Evolutionary conservation across 1,140 invertebrate genomes (phyloP).

Genomic region (Trachelipus rathkii): DNA sequence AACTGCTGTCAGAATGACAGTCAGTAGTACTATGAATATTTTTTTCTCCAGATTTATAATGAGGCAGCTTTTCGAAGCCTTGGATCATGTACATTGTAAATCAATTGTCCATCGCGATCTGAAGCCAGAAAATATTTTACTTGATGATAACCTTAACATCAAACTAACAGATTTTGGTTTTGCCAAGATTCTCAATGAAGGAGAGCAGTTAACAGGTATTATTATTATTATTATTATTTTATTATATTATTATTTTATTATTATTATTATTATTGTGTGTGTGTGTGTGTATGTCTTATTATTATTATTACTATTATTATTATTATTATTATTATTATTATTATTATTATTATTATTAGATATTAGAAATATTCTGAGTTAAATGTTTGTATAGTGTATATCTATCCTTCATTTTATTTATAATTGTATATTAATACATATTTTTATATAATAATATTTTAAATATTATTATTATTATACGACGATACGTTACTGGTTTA

Average conservation of each 20-base stretch:
- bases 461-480: too few species aligned
- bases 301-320: not conserved
- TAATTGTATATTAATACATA: too few species aligned
- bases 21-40: too few species aligned
- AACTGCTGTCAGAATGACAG: too few species aligned
- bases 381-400: too few species aligned
- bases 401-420: too few species aligned
- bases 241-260: not conserved
- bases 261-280: too few species aligned
- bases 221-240: slow-evolving; percentile 36
- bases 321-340: not conserved
- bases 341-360: too few species aligned
- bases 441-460: too few species aligned
- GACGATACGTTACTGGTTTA: too few species aligned
- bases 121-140: slow-evolving; percentile 97
- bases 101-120: slow-evolving; percentile 95
- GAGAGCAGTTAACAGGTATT: slow-evolving; percentile 80
- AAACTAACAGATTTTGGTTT: slow-evolving; percentile 99
- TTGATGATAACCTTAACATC: slow-evolving; percentile 93
- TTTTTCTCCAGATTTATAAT: slow-evolving; percentile 59
- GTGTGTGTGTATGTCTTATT: too few species aligned
- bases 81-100: slow-evolving; percentile 90
- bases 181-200: slow-evolving; percentile 73
- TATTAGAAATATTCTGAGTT: too few species aligned
- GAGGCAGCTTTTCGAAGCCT: slow-evolving; percentile 90